Percentiles rank a stretch among this genome's conserved stretches.
phyloP scores from a whole-genome alignment of 1,140 invertebrate genomes.

The Drosophila trapezifrons region DNA sequence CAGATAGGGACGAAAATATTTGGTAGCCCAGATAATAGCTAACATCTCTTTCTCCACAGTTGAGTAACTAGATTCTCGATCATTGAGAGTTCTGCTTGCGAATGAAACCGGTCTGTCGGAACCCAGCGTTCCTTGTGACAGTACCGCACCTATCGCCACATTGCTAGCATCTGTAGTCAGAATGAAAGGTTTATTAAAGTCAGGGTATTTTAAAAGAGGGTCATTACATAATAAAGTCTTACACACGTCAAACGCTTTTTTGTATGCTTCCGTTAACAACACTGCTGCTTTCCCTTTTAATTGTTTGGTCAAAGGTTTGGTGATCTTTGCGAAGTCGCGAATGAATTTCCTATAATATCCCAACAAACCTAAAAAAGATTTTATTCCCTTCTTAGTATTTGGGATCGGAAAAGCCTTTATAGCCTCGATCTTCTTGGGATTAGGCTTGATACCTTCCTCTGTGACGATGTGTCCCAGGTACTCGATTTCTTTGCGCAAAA shows the following conservation, averaged over 20 bases:
- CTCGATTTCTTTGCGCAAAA: slow-evolving; percentile 28
- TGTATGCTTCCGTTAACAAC: not conserved
- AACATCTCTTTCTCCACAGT: slow-evolving; percentile 21
- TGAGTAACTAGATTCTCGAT: slow-evolving; percentile 4
- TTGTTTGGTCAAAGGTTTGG: slow-evolving; percentile 21
- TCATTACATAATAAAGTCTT: slow-evolving; percentile 12
- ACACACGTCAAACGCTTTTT: slow-evolving; percentile 17
- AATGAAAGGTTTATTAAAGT: slow-evolving; percentile 48
- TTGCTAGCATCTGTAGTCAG: slow-evolving; percentile 40
- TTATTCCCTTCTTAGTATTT: slow-evolving; percentile 44
- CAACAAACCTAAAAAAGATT: slow-evolving; percentile 49
- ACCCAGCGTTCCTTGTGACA: slow-evolving; percentile 28
- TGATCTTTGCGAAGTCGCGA: slow-evolving; percentile 20
- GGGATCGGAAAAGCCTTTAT: slow-evolving; percentile 56
- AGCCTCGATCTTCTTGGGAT: slow-evolving; percentile 37
- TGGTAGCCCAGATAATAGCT: slow-evolving; percentile 13
- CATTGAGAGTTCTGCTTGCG: slow-evolving; percentile 13
- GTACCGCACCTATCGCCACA: slow-evolving; percentile 43
- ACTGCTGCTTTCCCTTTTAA: not conserved
- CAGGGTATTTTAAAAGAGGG: slow-evolving; percentile 45
- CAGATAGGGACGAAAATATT: slow-evolving; percentile 4
- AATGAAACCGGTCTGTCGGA: slow-evolving; percentile 10
- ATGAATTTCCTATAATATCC: not conserved
- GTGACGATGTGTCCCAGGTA: slow-evolving; percentile 72
- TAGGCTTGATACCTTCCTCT: slow-evolving; percentile 43